Conservation (phyloP, 2,113 vertebrate genomes). For the Spilogale gracilis region DNA sequence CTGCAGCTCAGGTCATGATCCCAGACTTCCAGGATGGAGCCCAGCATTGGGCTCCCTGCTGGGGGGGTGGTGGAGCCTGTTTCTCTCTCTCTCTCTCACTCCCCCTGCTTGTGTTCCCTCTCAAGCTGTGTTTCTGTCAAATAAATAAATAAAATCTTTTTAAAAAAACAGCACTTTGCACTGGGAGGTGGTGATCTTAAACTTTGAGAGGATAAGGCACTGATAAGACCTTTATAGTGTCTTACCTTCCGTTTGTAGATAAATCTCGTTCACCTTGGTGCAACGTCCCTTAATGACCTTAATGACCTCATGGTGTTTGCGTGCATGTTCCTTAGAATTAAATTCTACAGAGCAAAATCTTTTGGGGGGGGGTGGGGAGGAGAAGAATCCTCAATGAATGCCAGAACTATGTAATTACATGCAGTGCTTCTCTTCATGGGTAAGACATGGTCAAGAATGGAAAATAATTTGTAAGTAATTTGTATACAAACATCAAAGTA, state of each 20-base stretch:
- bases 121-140: too few relatives aligned
- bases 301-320: neutral
- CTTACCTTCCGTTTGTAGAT: neutral
- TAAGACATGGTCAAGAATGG: neutral
- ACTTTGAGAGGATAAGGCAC: neutral
- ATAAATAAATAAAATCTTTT: too few relatives aligned
- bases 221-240: neutral
- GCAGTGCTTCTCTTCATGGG: neutral
- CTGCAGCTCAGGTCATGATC: too few relatives aligned
- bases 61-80: too few relatives aligned
- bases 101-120: too few relatives aligned
- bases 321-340: neutral
- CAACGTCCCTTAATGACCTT: neutral
- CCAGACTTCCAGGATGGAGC: too few relatives aligned
- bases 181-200: neutral
- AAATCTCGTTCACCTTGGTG: neutral
- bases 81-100: too few relatives aligned
- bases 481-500: neutral
- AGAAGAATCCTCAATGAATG: neutral
- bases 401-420: neutral
- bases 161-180: neutral
- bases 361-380: too few relatives aligned
- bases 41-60: too few relatives aligned
- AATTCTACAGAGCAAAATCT: neutral
- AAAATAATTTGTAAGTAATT: neutral